Base-by-base conservation (phyloP, 2,797 vertebrate genomes). In the Tapera naevia region DNA sequence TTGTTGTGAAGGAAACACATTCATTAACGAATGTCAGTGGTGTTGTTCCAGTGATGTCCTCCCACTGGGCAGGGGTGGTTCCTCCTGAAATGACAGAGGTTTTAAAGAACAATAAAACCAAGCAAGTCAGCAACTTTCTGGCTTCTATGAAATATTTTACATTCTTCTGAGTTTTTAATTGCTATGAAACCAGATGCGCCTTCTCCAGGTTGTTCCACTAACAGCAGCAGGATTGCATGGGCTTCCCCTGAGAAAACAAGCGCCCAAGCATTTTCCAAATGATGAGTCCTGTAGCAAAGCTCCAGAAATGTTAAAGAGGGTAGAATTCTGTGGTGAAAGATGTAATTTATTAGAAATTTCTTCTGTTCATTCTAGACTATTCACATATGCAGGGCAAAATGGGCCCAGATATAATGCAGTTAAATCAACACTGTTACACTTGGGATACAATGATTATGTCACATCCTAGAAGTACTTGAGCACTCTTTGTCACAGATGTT, bases 11-110 rank as follows among this genome's bases (percentile, higher is more conserved):
- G 94, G 99, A 99, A 90, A 99, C 99, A 39, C 99, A 99, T 96
- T 99, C 99, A 85, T 99, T 99, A 95, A 99, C 98, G 83, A 99
- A 99, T 2, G 99, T 99, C 96, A 99, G 97, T 0, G 99, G 99
- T 13, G 99, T 99, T 50, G 99, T 99, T 95, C 99, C 99, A 27
- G 99, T 99, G 93, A 99, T 99, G 94, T 99, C 99, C 95, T 99
- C 99, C 99, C 99, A 99, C 32, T 99, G 99, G 43, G 99, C 99
- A 54, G 99, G 99, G 3, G 99, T 99, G 32, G 99, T 99, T 96
- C 99, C 99, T 97, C 99, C 99, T 99, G 94, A 96, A 97, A 97
- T 9, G 65, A 93, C 0, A 95, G 11, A 8, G 15, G 80, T 58
- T 82, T n/a, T 16, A 4, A 28, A 46, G 70, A 69, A 51, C 61